Evolutionary conservation across 2,888 invertebrate genomes (phyloP).

Genomic region (Orchesellides sinensis): DNA sequence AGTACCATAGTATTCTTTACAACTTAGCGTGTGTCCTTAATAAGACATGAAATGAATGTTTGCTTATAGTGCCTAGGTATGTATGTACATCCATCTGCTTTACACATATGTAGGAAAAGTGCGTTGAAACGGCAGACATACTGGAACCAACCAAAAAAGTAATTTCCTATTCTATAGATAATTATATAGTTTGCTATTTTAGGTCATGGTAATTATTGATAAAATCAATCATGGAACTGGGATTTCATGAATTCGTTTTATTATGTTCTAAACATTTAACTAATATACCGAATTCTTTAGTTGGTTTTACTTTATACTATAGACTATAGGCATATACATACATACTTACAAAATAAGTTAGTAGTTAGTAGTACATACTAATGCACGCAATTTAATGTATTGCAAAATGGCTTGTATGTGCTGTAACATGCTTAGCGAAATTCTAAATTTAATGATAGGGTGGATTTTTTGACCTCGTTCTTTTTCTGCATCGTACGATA

Average conservation of each 20-base stretch:
- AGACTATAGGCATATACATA: neutral
- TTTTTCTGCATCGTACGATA: constrained; percentile 41
- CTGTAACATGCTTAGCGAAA: constrained; percentile 44
- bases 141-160: constrained; percentile 8
- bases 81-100: too few species aligned
- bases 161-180: neutral
- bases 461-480: constrained; percentile 67
- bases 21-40: neutral
- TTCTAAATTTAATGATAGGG: constrained; percentile 68
- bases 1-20: too few species aligned
- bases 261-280: neutral
- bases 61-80: neutral
- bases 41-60: neutral
- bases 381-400: neutral
- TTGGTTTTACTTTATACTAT: neutral
- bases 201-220: constrained; percentile 30
- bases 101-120: neutral
- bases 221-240: neutral
- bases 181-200: constrained; percentile 13
- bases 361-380: too few species aligned
- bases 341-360: neutral
- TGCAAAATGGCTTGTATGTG: neutral
- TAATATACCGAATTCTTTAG: neutral
- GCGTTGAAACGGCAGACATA: neutral
- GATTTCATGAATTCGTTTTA: neutral